Percentiles rank a stretch among this genome's conserved stretches.
These are phyloP conservation scores for Osedax fenrisi DNA, from an alignment of 2,888 invertebrate species.

Conservation along the genomic window DNA sequence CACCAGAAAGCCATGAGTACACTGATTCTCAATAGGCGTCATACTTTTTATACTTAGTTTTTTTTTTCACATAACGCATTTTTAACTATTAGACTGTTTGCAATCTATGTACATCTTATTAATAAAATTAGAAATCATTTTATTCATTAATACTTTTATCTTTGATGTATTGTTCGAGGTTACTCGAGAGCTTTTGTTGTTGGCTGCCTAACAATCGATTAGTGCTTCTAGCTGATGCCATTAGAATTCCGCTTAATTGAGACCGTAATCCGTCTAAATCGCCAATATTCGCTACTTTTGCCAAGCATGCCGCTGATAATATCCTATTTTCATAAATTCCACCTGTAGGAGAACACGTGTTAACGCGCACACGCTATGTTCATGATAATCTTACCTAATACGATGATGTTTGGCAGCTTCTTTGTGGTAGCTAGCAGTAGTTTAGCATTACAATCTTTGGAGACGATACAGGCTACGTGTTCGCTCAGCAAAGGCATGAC, in stretches of 20 bases:
- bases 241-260: constrained; percentile 24
- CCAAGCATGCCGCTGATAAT: constrained; percentile 28
- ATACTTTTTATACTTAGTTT: no score
- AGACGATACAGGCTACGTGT: background rate
- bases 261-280: constrained; percentile 23
- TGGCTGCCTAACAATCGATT: constrained; percentile 22
- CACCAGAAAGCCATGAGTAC: no score
- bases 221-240: constrained; percentile 17
- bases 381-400: no score
- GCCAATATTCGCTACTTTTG: constrained; percentile 26
- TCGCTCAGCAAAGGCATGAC: constrained; percentile 4
- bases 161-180: constrained; percentile 26
- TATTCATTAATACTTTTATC: background rate
- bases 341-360: constrained; percentile 22
- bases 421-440: constrained; percentile 7
- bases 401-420: constrained; percentile 13
- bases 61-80: no score
- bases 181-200: constrained; percentile 27
- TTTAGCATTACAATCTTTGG: background rate
- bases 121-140: background rate
- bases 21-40: no score
- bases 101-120: background rate
- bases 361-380: background rate
- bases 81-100: background rate
- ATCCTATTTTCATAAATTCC: constrained; percentile 31